phyloP scores from a whole-genome alignment of 2,888 invertebrate species.

The Lochmaea crataegi region DNA sequence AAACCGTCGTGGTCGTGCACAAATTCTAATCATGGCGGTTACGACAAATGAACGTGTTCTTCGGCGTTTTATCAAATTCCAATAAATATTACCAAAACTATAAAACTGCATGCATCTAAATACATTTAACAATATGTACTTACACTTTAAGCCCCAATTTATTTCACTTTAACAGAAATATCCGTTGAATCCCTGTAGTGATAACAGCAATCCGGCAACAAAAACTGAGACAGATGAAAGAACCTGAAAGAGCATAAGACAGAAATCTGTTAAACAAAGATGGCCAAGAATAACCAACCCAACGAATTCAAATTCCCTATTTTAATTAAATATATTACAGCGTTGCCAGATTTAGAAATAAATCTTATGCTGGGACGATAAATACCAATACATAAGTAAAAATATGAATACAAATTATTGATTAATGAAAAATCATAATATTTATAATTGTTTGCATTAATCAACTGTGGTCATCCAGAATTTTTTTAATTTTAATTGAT shows the following conservation, averaged over 20 bases:
- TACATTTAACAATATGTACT: conserved; percentile 24
- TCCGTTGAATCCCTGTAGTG: conserved; percentile 12
- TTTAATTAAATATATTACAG: neutral
- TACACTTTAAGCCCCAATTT: conserved; percentile 29
- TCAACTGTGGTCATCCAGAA: too few relatives aligned
- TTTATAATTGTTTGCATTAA: too few relatives aligned
- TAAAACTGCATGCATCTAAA: conserved; percentile 17
- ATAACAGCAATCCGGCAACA: conserved; percentile 29
- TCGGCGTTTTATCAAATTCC: conserved; percentile 13
- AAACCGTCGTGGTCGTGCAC: conserved; percentile 62
- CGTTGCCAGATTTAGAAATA: neutral
- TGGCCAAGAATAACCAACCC: conserved; percentile 5
- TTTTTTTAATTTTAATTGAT: too few relatives aligned
- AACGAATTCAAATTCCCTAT: conserved; percentile 7
- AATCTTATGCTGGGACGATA: neutral
- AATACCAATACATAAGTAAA: too few relatives aligned
- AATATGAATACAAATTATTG: too few relatives aligned
- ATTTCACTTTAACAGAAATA: conserved; percentile 25
- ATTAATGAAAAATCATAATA: too few relatives aligned
- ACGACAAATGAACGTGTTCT: conserved; percentile 30
- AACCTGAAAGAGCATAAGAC: conserved; percentile 20
- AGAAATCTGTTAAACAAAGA: conserved; percentile 14
- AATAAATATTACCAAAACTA: conserved; percentile 19
- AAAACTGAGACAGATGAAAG: conserved; percentile 38
- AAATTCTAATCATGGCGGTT: conserved; percentile 59